These are phyloP conservation scores for Proteles cristata DNA, from an alignment of 2,113 vertebrate species.

Conservation along the genomic window DNA sequence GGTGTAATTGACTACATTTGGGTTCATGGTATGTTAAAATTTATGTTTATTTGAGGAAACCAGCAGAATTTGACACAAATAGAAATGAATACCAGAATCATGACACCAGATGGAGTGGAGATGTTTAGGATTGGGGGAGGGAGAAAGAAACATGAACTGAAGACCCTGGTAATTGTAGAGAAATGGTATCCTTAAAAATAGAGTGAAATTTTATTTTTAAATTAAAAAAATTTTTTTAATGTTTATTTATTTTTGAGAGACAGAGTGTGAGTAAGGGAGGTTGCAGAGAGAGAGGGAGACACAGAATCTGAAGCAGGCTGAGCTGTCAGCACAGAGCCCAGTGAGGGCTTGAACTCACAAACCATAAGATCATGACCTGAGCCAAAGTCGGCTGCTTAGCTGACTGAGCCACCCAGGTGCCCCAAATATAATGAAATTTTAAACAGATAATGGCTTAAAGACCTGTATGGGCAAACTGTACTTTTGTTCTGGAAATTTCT, in stretches of 20 bases:
- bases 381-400: no score
- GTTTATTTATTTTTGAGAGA: no score
- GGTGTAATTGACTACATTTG: background rate
- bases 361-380: no score
- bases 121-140: background rate
- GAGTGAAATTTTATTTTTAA: background rate
- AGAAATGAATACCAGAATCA: background rate
- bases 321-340: no score
- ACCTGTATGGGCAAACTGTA: background rate
- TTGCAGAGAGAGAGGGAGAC: no score
- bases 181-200: background rate
- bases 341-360: no score
- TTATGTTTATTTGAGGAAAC: background rate
- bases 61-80: background rate
- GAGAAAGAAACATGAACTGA: background rate
- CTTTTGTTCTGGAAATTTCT: conserved; percentile 3
- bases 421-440: background rate
- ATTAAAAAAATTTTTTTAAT: no score
- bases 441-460: background rate
- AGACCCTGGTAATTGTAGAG: background rate
- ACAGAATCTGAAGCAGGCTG: no score
- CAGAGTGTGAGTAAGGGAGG: no score
- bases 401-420: no score
- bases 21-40: background rate
- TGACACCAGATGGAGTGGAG: no score